phyloP scores from a whole-genome alignment of 1,140 invertebrate genomes.

The Drosophila nikananu region DNA sequence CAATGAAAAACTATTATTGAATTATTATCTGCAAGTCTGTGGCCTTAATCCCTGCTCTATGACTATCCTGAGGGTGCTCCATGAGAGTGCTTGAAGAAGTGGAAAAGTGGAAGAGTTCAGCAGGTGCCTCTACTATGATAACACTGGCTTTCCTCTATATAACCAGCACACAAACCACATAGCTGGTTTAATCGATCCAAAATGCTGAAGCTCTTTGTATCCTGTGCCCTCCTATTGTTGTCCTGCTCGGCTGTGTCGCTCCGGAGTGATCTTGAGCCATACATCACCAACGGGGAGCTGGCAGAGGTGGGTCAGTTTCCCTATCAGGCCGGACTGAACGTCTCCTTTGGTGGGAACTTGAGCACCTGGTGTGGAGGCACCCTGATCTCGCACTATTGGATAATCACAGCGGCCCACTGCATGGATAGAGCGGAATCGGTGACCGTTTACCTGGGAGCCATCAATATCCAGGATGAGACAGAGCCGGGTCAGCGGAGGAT shows the following conservation, averaged over 20 bases:
- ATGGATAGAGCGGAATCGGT: constrained; percentile 34
- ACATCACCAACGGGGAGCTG: constrained; percentile 61
- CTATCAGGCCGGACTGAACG: constrained; percentile 70
- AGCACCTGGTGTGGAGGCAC: constrained; percentile 63
- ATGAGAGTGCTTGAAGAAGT: no score
- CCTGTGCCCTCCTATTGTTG: not conserved
- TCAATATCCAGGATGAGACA: constrained; percentile 22
- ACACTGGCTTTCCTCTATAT: constrained; percentile 14
- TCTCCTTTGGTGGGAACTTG: constrained; percentile 37
- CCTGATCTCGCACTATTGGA: constrained; percentile 48
- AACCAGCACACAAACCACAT: not conserved
- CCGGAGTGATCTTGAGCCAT: constrained; percentile 6
- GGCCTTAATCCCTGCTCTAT: constrained; percentile 40
- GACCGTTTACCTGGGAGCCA: constrained; percentile 41
- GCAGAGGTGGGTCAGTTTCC: constrained; percentile 59
- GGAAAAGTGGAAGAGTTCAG: not conserved
- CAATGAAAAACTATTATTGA: not conserved
- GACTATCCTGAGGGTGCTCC: constrained; percentile 18
- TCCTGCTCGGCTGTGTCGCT: constrained; percentile 1
- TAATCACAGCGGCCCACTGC: constrained; percentile 67
- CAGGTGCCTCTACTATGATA: constrained; percentile 20
- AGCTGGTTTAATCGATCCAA: not conserved
- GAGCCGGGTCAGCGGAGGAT: constrained; percentile 33
- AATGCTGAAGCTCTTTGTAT: constrained; percentile 3
- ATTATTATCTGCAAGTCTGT: constrained; percentile 5